Conservation (phyloP, 2,888 invertebrate species). For the Hololepta plana region DNA sequence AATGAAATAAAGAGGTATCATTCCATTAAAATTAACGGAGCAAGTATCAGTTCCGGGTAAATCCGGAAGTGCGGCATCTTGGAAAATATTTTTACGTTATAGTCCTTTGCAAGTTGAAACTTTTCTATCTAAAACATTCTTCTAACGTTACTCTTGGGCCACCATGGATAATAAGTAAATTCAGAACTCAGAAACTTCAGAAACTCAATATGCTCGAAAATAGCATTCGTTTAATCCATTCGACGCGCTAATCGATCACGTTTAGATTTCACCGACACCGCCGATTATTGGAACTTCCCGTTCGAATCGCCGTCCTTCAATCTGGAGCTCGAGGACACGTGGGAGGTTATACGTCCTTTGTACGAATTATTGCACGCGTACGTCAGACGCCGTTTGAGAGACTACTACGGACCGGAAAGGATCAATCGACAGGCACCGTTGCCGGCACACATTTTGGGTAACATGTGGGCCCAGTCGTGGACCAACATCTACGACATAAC, state of each 20-base stretch:
- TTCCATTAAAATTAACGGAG: no score
- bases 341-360: slow-evolving; percentile 70
- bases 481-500: slow-evolving; percentile 62
- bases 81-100: no score
- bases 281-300: slow-evolving; percentile 77
- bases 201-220: background rate
- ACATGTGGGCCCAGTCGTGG: slow-evolving; percentile 87
- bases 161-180: no score
- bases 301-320: slow-evolving; percentile 65
- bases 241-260: slow-evolving; percentile 9
- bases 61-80: no score
- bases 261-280: slow-evolving; percentile 71
- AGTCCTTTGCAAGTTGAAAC: no score
- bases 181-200: no score
- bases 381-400: slow-evolving; percentile 64
- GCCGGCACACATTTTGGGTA: slow-evolving; percentile 72
- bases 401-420: slow-evolving; percentile 68
- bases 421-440: slow-evolving; percentile 64
- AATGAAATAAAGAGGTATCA: no score
- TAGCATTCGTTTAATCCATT: background rate
- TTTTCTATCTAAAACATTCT: no score
- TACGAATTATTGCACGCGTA: slow-evolving; percentile 82
- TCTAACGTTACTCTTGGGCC: no score
- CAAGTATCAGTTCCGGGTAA: no score
- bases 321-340: slow-evolving; percentile 61